Percentiles rank a stretch among this genome's conserved stretches.
phyloP scores from a whole-genome alignment of 2,888 invertebrate genomes.

The Chrysolina americana region DNA sequence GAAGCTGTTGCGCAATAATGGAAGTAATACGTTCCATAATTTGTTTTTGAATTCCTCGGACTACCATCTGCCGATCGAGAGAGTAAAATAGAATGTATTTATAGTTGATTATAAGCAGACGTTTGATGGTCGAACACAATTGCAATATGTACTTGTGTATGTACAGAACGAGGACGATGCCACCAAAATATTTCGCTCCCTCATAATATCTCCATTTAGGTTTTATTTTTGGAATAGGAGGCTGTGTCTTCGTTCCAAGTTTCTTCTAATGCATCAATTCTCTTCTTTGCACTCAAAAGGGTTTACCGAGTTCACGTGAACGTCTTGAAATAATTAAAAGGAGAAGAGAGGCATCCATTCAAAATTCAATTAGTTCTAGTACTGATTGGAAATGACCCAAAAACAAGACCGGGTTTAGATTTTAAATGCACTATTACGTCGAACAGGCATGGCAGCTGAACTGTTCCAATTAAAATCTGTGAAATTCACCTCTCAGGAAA shows the following conservation, averaged over 20 bases:
- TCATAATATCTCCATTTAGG: no score
- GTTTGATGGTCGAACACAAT: background rate
- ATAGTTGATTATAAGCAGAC: background rate
- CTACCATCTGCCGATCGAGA: background rate
- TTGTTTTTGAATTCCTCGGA: slow-evolving; percentile 11
- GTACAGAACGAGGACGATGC: background rate
- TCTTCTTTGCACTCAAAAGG: no score
- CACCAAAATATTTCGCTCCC: no score
- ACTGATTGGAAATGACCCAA: background rate
- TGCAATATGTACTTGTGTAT: background rate
- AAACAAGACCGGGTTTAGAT: background rate
- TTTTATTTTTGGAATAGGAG: no score
- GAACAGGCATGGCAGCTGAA: no score
- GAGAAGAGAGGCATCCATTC: background rate
- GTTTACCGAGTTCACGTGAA: no score
- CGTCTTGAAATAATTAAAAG: no score
- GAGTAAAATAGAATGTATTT: slow-evolving; percentile 12
- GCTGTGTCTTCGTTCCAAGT: no score
- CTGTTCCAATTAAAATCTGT: no score
- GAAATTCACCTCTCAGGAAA: no score
- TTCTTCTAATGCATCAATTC: no score
- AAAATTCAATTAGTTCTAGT: background rate
- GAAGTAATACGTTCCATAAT: background rate
- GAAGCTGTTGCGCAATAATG: background rate
- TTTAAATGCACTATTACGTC: no score